Conservation (phyloP, 2,888 invertebrate species). For the Tenthredo distinguenda region DNA sequence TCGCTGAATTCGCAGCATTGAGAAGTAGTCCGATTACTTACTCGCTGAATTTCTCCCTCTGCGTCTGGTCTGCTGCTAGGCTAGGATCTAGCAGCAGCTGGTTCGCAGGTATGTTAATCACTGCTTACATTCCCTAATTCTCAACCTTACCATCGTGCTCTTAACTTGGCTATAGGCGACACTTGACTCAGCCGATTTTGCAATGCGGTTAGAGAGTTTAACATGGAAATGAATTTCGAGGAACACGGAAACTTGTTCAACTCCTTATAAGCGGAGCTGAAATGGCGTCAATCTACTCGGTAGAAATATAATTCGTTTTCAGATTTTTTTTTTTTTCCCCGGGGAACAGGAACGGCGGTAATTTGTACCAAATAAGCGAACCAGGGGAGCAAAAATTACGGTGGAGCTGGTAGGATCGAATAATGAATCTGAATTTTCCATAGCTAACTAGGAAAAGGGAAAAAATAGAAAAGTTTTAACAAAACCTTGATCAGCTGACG, state of each 20-base stretch:
- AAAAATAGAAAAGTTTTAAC: neutral
- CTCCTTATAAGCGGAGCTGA: neutral
- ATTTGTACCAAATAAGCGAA: neutral
- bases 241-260: neutral
- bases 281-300: neutral
- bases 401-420: neutral
- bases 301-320: neutral
- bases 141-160: conserved; percentile 19
- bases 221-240: conserved; percentile 30
- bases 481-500: conserved; percentile 31
- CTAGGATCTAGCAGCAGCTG: conserved; percentile 36
- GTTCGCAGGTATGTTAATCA: conserved; percentile 46
- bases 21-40: conserved; percentile 50
- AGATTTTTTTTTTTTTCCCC: neutral
- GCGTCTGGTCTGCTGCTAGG: conserved; percentile 30
- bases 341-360: neutral
- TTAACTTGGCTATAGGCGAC: neutral
- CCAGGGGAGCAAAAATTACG: neutral
- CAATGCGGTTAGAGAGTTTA: conserved; percentile 1
- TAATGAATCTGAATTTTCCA: conserved; percentile 38
- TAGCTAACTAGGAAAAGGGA: neutral
- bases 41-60: conserved; percentile 46
- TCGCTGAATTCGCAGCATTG: conserved; percentile 48
- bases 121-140: conserved; percentile 48
- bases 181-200: conserved; percentile 6